These are phyloP conservation scores for Nesidiocoris tenuis DNA, from an alignment of 2,888 invertebrate species.

Conservation along the genomic window DNA sequence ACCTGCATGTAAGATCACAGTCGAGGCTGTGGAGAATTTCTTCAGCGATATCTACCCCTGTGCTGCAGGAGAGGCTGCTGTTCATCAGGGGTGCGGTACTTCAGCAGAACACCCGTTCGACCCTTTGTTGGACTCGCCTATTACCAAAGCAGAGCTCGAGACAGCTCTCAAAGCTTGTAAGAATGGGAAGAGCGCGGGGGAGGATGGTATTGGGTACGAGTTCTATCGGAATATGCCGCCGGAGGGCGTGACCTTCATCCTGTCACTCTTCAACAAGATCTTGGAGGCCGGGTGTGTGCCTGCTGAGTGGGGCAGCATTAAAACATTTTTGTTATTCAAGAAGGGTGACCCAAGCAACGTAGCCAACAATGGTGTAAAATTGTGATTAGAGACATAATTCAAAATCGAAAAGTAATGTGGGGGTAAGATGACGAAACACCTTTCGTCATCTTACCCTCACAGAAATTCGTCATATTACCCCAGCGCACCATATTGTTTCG, in stretches of 20 bases:
- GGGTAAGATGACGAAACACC: too few relatives aligned
- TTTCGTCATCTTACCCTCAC: too few relatives aligned
- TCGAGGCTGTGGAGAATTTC: background rate
- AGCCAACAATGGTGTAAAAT: background rate
- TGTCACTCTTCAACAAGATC: background rate
- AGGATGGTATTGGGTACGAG: background rate
- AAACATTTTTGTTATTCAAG: conserved; percentile 11
- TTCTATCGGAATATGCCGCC: conserved; percentile 1
- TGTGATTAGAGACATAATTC: too few relatives aligned
- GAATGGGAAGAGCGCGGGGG: background rate
- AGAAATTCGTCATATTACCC: too few relatives aligned
- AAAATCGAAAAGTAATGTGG: too few relatives aligned
- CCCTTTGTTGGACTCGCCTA: background rate
- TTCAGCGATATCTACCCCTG: background rate
- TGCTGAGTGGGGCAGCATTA: conserved; percentile 9
- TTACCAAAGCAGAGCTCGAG: background rate
- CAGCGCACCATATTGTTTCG: too few relatives aligned
- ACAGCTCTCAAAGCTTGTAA: background rate
- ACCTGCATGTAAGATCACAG: background rate
- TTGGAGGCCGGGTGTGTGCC: conserved; percentile 1
- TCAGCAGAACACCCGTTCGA: background rate
- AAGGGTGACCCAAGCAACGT: conserved; percentile 13
- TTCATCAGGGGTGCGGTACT: background rate
- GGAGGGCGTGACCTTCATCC: background rate
- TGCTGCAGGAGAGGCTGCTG: background rate